Evolutionary conservation across 2,113 vertebrate species (phyloP).

Genomic region (Telmatochromis sp.): DNA sequence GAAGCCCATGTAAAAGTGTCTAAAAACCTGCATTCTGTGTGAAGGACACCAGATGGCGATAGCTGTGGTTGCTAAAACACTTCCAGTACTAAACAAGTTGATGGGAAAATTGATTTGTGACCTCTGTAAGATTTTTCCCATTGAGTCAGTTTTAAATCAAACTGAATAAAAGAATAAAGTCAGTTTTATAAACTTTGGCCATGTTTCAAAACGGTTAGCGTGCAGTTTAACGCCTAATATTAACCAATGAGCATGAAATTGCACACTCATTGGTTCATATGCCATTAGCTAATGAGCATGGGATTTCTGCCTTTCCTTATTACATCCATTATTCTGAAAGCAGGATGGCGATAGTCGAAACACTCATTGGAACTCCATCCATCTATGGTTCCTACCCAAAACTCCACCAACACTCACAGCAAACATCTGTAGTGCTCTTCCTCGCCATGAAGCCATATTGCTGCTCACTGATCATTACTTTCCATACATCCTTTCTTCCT

Average conservation of each 20-base stretch:
- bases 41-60: background rate
- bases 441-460: rapidly evolving
- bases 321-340: background rate
- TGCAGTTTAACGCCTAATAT: background rate
- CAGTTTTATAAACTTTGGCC: background rate
- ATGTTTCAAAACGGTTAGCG: background rate
- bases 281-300: background rate
- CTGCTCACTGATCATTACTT: background rate
- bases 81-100: background rate
- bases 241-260: background rate
- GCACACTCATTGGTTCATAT: rapidly evolving
- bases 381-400: background rate
- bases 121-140: background rate
- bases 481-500: background rate
- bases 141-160: rapidly evolving
- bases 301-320: no score
- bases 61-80: background rate
- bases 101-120: background rate
- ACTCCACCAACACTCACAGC: background rate
- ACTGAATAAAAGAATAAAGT: background rate
- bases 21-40: background rate
- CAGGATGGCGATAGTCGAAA: background rate
- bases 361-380: background rate
- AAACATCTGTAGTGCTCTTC: background rate
- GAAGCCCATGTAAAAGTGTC: background rate